phyloP scores from a whole-genome alignment of 2,797 vertebrate genomes.

The Rhinatrema bivittatum region DNA sequence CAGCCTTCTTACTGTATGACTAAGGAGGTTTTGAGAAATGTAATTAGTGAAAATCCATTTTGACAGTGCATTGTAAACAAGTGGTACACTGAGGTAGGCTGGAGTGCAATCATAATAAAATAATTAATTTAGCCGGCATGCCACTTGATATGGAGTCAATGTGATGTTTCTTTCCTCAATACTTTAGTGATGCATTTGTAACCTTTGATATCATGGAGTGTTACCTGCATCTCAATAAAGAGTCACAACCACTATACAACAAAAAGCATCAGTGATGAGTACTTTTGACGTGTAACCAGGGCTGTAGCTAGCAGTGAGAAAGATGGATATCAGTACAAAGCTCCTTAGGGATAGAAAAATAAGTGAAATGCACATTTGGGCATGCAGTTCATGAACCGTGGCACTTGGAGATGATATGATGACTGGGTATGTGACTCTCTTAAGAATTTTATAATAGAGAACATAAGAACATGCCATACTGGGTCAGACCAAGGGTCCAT shows the following conservation, averaged over 20 bases:
- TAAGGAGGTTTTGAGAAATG: conserved; percentile 22
- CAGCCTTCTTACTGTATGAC: neutral
- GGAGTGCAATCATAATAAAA: conserved; percentile 37
- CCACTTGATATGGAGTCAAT: conserved; percentile 55
- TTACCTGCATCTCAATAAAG: conserved; percentile 49
- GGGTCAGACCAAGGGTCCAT: too few species aligned
- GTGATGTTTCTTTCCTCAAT: conserved; percentile 42
- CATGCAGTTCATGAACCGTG: too few species aligned
- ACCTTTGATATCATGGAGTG: conserved; percentile 21
- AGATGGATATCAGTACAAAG: too few species aligned
- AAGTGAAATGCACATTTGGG: too few species aligned
- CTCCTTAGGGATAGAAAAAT: too few species aligned
- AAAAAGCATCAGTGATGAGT: conserved; percentile 6
- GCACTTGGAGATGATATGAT: too few species aligned
- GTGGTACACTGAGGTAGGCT: conserved; percentile 24
- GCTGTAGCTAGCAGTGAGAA: too few species aligned
- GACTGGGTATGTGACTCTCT: too few species aligned
- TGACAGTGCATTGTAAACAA: conserved; percentile 20
- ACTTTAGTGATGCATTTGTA: conserved; percentile 38
- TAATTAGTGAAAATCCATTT: conserved; percentile 36
- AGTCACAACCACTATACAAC: neutral
- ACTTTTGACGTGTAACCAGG: too few species aligned
- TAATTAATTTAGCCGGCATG: conserved; percentile 40
- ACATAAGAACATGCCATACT: too few species aligned
- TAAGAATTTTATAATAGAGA: too few species aligned